Evolutionary conservation across 2,113 vertebrate genomes (phyloP).

Genomic region (Gulo gulo): DNA sequence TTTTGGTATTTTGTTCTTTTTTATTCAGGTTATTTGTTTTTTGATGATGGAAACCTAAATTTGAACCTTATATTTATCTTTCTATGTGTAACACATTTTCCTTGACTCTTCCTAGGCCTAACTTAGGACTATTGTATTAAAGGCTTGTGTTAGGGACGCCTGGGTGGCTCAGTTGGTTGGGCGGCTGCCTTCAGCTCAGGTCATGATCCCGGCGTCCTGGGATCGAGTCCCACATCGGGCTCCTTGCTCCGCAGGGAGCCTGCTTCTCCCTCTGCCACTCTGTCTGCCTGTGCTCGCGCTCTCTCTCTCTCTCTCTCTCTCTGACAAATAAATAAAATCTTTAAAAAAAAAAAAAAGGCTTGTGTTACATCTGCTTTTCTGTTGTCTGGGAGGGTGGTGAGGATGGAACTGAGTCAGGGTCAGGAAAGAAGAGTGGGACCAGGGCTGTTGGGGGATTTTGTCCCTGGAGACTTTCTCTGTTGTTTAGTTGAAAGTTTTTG

Average conservation of each 20-base stretch:
- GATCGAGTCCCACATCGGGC: no score
- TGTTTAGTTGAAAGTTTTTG: neutral
- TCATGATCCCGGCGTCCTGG: no score
- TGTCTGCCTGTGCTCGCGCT: no score
- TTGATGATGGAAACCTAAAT: neutral
- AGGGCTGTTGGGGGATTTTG: neutral
- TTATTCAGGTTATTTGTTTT: neutral
- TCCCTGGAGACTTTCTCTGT: neutral
- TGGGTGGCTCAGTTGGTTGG: no score
- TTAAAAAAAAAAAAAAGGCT: no score
- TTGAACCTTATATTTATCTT: neutral
- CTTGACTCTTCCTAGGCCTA: neutral
- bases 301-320: no score
- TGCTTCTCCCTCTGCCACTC: no score
- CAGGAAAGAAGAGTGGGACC: neutral
- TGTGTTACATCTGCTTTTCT: neutral
- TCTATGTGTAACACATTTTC: neutral
- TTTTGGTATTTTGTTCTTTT: neutral
- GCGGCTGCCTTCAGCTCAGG: no score
- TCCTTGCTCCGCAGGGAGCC: no score
- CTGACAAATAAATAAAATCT: no score
- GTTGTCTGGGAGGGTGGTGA: neutral
- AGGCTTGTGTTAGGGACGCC: neutral
- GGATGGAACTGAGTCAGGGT: neutral
- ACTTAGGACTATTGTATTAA: neutral